Evolutionary conservation across 2,113 vertebrate genomes (phyloP).

Genomic region (Micromys minutus): DNA sequence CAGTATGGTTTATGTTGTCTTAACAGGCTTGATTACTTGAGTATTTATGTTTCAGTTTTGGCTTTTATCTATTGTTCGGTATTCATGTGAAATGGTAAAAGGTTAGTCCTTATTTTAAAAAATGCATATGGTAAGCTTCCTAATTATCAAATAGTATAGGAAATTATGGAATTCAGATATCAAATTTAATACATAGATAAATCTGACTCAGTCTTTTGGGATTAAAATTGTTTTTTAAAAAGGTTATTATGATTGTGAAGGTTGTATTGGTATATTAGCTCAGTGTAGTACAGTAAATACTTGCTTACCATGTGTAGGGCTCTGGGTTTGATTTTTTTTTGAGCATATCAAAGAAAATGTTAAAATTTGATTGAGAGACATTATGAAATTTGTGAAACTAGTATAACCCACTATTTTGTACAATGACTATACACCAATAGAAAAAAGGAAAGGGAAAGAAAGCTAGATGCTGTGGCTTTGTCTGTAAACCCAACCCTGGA

Average conservation of each 20-base stretch:
- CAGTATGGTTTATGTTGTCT: not conserved
- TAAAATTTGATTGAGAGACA: not conserved
- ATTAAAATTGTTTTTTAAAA: not conserved
- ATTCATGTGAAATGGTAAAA: constrained; percentile 46
- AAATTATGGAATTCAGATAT: constrained; percentile 31
- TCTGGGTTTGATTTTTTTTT: not conserved
- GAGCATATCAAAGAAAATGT: not conserved
- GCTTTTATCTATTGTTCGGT: not conserved
- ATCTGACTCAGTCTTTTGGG: not conserved
- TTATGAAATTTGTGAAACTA: not conserved
- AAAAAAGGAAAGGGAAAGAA: not conserved
- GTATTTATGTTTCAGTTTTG: constrained; percentile 25
- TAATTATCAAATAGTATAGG: constrained; percentile 26
- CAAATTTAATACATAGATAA: not conserved
- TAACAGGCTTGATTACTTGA: not conserved
- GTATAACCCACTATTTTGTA: not conserved
- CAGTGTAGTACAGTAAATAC: not conserved
- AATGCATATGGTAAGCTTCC: constrained; percentile 46
- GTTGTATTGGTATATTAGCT: not conserved
- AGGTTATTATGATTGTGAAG: not conserved
- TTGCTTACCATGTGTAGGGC: not conserved
- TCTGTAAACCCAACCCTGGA: not conserved
- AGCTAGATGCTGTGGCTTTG: not conserved
- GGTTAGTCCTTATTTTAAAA: constrained; percentile 26
- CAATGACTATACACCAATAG: not conserved